Evolutionary conservation across 2,888 invertebrate genomes (phyloP).

Genomic region (Agrotis clavis): DNA sequence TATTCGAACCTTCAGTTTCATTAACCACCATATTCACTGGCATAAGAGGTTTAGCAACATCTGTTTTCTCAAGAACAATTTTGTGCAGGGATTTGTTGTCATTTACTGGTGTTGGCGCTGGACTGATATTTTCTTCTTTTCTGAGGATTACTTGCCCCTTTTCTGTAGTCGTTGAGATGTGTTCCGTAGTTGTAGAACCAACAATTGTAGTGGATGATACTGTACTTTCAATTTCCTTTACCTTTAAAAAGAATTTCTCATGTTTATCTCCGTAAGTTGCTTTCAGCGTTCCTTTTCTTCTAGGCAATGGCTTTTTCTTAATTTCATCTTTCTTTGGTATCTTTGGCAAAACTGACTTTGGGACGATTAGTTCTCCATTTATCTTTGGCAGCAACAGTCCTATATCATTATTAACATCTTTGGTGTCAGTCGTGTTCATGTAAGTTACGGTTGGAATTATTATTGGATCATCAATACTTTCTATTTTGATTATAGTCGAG

Average conservation of each 20-base stretch:
- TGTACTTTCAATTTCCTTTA: conserved; percentile 54
- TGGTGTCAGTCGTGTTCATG: conserved; percentile 66
- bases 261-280: conserved; percentile 89
- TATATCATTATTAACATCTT: conserved; percentile 80
- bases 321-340: conserved; percentile 78
- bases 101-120: not conserved
- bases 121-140: conserved; percentile 20
- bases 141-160: conserved; percentile 18
- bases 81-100: conserved; percentile 32
- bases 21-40: conserved; percentile 17
- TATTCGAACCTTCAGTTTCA: conserved; percentile 1
- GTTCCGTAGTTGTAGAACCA: not conserved
- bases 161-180: conserved; percentile 11
- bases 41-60: conserved; percentile 2
- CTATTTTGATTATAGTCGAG: conserved; percentile 30
- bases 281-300: conserved; percentile 88
- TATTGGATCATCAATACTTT: conserved; percentile 74
- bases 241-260: conserved; percentile 80
- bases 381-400: conserved; percentile 74
- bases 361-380: conserved; percentile 81
- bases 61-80: conserved; percentile 30
- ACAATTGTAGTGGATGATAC: conserved; percentile 2
- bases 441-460: conserved; percentile 80
- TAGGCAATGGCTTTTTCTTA: conserved; percentile 83
- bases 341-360: conserved; percentile 76